Percentiles rank a stretch among this genome's conserved stretches.
Evolutionary conservation across 2,888 invertebrate species (phyloP).

Genomic region (Epinotia ramella): DNA sequence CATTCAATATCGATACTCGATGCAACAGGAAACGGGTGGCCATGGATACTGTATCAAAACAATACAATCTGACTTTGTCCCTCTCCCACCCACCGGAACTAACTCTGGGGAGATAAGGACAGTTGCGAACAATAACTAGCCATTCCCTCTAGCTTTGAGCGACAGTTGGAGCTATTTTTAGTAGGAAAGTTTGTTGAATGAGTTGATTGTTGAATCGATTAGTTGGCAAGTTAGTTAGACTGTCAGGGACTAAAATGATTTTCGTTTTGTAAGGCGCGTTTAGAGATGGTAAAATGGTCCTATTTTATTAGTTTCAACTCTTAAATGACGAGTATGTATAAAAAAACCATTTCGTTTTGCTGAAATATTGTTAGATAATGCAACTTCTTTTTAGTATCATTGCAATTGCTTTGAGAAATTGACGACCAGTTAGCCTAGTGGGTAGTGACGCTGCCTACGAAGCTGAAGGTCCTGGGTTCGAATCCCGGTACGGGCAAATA

Average conservation of each 20-base stretch:
- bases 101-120: conserved; percentile 12
- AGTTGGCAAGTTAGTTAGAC: neutral
- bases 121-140: neutral
- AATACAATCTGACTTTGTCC: conserved; percentile 19
- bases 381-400: no score
- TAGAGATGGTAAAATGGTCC: neutral
- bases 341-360: no score
- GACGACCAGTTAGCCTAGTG: no score
- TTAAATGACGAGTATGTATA: no score
- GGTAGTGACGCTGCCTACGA: no score
- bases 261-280: neutral
- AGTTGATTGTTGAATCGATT: conserved; percentile 6
- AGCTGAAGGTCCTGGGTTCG: no score
- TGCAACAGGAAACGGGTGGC: conserved; percentile 19
- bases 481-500: no score
- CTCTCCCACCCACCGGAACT: conserved; percentile 14
- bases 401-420: no score
- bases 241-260: neutral
- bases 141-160: neutral
- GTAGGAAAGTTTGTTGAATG: neutral
- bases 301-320: neutral
- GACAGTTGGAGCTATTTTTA: conserved; percentile 8
- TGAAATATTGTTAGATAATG: no score
- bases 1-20: conserved; percentile 26
- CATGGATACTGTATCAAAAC: conserved; percentile 13